phyloP scores from a whole-genome alignment of 2,113 vertebrate species.

The Chunga burmeisteri region DNA sequence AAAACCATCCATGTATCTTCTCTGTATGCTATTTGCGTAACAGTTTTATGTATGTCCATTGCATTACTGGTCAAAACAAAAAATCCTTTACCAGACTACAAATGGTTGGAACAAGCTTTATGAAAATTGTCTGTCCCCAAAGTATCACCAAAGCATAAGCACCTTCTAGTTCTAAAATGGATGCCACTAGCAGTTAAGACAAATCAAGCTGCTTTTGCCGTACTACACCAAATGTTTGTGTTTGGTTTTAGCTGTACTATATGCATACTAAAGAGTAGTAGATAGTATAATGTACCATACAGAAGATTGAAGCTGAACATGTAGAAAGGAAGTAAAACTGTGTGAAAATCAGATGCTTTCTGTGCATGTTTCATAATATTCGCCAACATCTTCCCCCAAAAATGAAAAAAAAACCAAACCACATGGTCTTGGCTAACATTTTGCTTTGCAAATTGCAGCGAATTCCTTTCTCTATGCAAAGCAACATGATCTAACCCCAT shows the following conservation, averaged over 20 bases:
- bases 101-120: background rate
- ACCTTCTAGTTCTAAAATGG: background rate
- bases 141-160: background rate
- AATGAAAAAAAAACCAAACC: background rate
- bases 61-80: background rate
- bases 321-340: background rate
- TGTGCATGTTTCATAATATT: background rate
- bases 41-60: background rate
- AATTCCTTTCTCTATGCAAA: background rate
- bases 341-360: background rate
- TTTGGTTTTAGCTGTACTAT: background rate
- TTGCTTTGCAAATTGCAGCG: background rate
- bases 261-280: background rate
- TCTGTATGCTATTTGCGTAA: background rate
- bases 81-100: background rate
- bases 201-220: background rate
- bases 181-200: background rate
- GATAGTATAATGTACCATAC: background rate
- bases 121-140: background rate
- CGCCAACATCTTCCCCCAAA: fast-evolving
- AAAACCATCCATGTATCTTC: background rate
- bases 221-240: background rate
- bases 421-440: background rate
- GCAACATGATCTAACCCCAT: background rate
- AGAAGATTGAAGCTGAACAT: background rate